phyloP scores from a whole-genome alignment of 2,113 vertebrate genomes.

The Parus major region DNA sequence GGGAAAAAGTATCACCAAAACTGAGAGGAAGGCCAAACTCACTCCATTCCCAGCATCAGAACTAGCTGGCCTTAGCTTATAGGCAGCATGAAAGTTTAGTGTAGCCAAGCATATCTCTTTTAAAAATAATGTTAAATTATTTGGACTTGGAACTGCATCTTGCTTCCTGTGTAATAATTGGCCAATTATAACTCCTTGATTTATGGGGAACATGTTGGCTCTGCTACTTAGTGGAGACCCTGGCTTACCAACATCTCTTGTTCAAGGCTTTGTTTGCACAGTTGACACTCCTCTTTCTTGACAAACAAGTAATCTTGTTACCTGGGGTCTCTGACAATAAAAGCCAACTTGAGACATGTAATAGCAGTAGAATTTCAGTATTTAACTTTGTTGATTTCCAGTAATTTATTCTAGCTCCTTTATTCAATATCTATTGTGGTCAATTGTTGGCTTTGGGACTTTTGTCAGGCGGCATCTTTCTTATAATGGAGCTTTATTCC shows the following conservation, averaged over 20 bases:
- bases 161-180: not conserved
- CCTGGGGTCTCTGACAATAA: not conserved
- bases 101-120: not conserved
- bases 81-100: not conserved
- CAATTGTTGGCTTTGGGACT: not conserved
- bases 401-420: not conserved
- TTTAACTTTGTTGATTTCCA: not conserved
- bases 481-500: not conserved
- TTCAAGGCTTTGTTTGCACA: not conserved
- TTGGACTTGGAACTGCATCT: not conserved
- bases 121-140: not conserved
- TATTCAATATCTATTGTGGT: not conserved
- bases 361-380: not conserved
- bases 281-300: not conserved
- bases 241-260: not conserved
- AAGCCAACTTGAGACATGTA: not conserved
- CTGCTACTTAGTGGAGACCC: rapidly evolving
- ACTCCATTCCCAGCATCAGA: not conserved
- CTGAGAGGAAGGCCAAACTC: not conserved
- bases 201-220: rapidly evolving
- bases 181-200: not conserved
- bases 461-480: not conserved
- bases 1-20: not conserved
- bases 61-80: not conserved
- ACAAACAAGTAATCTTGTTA: not conserved